These are phyloP conservation scores for Falco rusticolus DNA, from an alignment of 2,797 vertebrate species.

Conservation along the genomic window DNA sequence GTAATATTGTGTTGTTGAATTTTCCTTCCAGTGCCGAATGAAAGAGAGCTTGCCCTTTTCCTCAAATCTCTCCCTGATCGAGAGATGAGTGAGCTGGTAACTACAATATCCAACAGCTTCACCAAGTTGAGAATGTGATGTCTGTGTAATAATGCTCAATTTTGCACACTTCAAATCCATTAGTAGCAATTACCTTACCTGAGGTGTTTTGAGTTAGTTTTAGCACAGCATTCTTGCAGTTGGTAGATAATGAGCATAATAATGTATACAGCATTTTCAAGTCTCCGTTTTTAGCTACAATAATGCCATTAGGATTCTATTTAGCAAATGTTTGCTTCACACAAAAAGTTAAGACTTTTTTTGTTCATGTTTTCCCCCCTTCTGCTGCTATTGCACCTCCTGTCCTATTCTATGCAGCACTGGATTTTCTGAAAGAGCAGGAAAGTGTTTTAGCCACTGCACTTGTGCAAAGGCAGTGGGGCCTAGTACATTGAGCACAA, in stretches of 20 bases:
- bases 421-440: constrained; percentile 24
- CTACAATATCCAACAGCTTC: constrained; percentile 71
- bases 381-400: not conserved
- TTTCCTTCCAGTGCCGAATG: constrained; percentile 55
- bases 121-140: constrained; percentile 74
- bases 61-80: constrained; percentile 61
- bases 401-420: not conserved
- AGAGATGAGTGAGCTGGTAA: constrained; percentile 70
- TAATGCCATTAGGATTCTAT: constrained; percentile 82
- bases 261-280: constrained; percentile 84
- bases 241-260: constrained; percentile 87
- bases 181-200: constrained; percentile 87
- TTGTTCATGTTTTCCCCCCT: constrained; percentile 15
- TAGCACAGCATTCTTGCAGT: constrained; percentile 88
- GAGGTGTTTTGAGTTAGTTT: constrained; percentile 89
- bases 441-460: not conserved
- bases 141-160: constrained; percentile 84
- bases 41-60: constrained; percentile 73
- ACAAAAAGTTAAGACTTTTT: constrained; percentile 76
- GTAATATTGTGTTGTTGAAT: constrained; percentile 56
- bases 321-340: constrained; percentile 77
- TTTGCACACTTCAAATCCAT: constrained; percentile 88
- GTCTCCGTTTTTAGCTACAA: constrained; percentile 81
- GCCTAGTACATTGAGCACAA: not conserved
- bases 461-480: not conserved